Base-by-base conservation (phyloP, 2,888 invertebrate species). In the Halocaridina rubra region DNA sequence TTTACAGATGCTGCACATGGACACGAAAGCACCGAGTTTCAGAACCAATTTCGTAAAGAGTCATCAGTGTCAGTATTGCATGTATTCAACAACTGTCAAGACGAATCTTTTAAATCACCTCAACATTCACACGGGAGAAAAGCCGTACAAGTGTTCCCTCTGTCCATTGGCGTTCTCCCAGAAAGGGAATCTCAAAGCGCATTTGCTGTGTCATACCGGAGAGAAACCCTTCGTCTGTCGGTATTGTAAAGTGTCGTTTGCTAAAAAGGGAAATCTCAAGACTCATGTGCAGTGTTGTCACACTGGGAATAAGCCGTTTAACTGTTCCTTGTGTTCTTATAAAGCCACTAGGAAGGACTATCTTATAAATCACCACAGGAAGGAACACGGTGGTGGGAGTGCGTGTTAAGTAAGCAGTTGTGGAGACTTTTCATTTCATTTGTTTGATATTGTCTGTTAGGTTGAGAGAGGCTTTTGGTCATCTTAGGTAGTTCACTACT, bases 61-160 rank as follows among this genome's bases (percentile, higher is more conserved):
- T 53, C 53, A 53, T 19, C 53, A 53, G 3, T 53, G 53, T 53
- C 53, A 16, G 53, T 53, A 7, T 53, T 53, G 53, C 53, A 16
- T 19, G 4, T 53, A 53, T 53, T 3, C 53, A 13, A n/a, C 53
- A 53, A 53, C 53, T 13, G 16, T 53, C 19, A 53, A 53, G 53
- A 53, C 53, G 19, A 53, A 53, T 19, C 19, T 53, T n/a, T 16
- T 53, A 19, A 53, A 53, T 13, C 53, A 53, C 10, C 4, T 53
- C 53, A 53, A 53, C 4, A 19, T 78, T 32, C 86, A 86, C 79
- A 86, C 86, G 2, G 86, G 86, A 78, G 86, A 86, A 57, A 81
- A 79, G 29, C 86, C 86, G 19, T 86, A 79, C 67, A 27, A 19
- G 67, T 86, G 86, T 46, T n/a, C 19, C 8, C 61, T 75, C 19